A percentile compares a stretch with the other conserved stretches of the same genome.
phyloP scores from a whole-genome alignment of 2,797 vertebrate genomes.

The Sebastes variabilis region DNA sequence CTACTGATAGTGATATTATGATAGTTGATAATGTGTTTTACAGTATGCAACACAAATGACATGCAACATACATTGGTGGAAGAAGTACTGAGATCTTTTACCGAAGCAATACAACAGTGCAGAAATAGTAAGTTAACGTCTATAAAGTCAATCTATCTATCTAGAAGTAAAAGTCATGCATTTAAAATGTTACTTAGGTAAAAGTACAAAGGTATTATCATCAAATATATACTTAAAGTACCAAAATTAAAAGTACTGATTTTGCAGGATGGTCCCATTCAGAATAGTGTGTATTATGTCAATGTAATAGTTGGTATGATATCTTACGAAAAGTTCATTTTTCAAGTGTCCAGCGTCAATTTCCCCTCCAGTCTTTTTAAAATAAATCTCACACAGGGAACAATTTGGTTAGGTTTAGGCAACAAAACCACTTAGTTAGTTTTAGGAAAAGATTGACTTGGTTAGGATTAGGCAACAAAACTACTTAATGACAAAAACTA shows the following conservation, averaged over 20 bases:
- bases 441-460: too few relatives aligned
- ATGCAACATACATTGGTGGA: not conserved
- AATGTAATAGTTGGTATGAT: not conserved
- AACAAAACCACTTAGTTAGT: too few relatives aligned
- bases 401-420: too few relatives aligned
- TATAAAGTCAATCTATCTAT: too few relatives aligned
- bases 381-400: too few relatives aligned
- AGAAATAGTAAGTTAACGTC: not conserved
- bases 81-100: not conserved
- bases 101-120: not conserved
- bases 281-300: not conserved
- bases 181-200: not conserved
- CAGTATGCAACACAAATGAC: not conserved
- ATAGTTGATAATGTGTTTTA: not conserved
- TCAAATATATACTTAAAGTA: not conserved
- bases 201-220: not conserved
- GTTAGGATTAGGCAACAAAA: too few relatives aligned
- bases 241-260: not conserved
- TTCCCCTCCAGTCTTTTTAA: too few relatives aligned
- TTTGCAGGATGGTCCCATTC: not conserved
- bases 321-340: too few relatives aligned
- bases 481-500: fast-evolving
- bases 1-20: not conserved
- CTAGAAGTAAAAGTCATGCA: not conserved
- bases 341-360: too few relatives aligned